A percentile compares a stretch with the other conserved stretches of the same genome.
phyloP scores from a whole-genome alignment of 2,113 vertebrate genomes.

The Mormoops blainvillei region DNA sequence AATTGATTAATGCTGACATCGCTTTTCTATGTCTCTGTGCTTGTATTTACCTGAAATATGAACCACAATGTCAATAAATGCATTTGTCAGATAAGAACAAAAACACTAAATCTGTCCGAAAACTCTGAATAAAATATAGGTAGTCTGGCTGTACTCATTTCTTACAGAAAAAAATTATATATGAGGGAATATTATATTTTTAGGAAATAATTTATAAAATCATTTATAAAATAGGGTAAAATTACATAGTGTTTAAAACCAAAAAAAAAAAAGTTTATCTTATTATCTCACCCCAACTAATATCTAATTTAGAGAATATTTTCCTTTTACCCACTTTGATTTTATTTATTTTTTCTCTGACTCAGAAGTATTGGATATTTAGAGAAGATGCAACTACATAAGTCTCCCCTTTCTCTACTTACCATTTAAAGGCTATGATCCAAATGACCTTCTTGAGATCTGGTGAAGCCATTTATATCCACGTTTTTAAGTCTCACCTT shows the following conservation, averaged over 20 bases:
- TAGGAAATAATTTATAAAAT: neutral
- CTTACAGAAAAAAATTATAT: neutral
- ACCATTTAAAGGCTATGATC: neutral
- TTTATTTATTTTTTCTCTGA: neutral
- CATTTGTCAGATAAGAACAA: constrained; percentile 50
- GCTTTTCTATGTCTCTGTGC: constrained; percentile 69
- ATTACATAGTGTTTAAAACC: neutral
- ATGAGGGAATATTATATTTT: neutral
- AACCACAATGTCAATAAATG: constrained; percentile 69
- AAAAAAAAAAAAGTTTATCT: neutral
- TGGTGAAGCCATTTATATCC: neutral
- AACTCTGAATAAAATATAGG: neutral
- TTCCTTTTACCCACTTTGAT: neutral
- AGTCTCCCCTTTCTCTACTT: neutral
- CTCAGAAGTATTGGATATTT: neutral
- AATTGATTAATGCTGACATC: constrained; percentile 77
- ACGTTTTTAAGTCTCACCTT: neutral
- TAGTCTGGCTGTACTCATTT: neutral
- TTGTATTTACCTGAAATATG: constrained; percentile 78
- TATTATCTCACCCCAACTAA: neutral
- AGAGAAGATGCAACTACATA: neutral
- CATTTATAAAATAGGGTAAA: neutral
- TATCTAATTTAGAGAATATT: neutral
- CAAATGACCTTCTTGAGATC: neutral
- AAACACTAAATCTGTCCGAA: neutral